These are phyloP conservation scores for Botia kubotai DNA, from an alignment of 2,797 vertebrate genomes.

Conservation along the genomic window DNA sequence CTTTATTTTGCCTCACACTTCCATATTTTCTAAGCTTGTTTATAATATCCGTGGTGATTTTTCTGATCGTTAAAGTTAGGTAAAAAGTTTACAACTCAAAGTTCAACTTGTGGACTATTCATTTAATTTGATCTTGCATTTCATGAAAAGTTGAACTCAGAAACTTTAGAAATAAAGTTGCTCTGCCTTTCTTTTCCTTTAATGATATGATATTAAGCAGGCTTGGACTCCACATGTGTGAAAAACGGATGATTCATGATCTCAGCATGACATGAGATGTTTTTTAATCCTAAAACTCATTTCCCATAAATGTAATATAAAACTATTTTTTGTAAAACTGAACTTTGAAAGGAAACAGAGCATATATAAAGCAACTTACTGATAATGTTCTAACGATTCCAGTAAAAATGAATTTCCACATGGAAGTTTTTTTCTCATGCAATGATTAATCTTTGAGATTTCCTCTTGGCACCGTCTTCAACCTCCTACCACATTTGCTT, in stretches of 20 bases:
- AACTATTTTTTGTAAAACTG: neutral
- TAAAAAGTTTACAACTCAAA: neutral
- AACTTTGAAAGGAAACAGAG: neutral
- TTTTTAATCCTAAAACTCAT: too few relatives aligned
- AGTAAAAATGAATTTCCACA: constrained; percentile 5
- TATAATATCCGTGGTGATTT: neutral
- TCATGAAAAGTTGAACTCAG: too few relatives aligned
- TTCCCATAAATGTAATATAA: too few relatives aligned
- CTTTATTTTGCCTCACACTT: neutral
- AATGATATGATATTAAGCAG: too few relatives aligned
- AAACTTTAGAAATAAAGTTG: too few relatives aligned
- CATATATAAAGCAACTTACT: neutral
- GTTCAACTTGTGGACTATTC: too few relatives aligned
- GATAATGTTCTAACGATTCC: neutral
- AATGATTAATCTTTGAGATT: constrained; percentile 60
- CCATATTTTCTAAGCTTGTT: neutral
- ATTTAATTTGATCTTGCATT: too few relatives aligned
- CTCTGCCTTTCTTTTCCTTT: too few relatives aligned
- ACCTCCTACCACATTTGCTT: constrained; percentile 47
- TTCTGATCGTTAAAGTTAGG: neutral
- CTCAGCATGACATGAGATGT: too few relatives aligned
- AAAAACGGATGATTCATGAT: too few relatives aligned
- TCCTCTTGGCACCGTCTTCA: constrained; percentile 41
- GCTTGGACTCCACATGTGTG: too few relatives aligned
- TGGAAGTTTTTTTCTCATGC: neutral